phyloP scores from a whole-genome alignment of 2,113 vertebrate species.

The Microtus richardsoni region DNA sequence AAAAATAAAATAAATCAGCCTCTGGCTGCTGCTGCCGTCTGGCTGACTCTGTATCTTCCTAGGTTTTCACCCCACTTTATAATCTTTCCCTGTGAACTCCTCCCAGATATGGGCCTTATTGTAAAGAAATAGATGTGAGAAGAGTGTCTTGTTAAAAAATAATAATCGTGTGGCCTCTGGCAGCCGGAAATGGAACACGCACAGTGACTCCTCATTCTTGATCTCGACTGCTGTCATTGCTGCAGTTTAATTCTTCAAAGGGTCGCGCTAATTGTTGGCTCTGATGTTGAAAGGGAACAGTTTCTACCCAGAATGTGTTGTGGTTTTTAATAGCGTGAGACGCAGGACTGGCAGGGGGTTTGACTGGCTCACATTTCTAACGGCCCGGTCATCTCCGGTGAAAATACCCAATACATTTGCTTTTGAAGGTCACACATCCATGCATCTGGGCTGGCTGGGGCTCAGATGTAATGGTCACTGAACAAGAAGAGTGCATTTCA shows the following conservation, averaged over 20 bases:
- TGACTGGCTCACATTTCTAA: neutral
- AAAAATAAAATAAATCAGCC: neutral
- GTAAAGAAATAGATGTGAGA: neutral
- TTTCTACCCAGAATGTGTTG: neutral
- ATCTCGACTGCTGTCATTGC: neutral
- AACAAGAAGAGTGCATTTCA: neutral
- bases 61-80: neutral
- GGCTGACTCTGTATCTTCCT: neutral
- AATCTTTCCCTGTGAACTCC: neutral
- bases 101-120: too few species aligned
- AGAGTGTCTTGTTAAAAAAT: neutral
- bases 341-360: neutral
- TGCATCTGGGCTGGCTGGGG: too few species aligned
- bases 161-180: neutral
- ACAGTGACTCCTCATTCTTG: neutral
- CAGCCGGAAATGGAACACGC: neutral
- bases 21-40: neutral
- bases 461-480: rapidly evolving
- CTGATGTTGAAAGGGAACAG: neutral
- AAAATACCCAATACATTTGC: rapidly evolving
- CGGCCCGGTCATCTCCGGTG: neutral
- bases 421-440: neutral
- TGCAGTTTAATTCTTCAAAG: slow-evolving; percentile 64
- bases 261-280: slow-evolving; percentile 41
- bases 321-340: rapidly evolving